Conservation (phyloP, 2,113 vertebrate species). For the human (Homo sapiens) region DNA sequence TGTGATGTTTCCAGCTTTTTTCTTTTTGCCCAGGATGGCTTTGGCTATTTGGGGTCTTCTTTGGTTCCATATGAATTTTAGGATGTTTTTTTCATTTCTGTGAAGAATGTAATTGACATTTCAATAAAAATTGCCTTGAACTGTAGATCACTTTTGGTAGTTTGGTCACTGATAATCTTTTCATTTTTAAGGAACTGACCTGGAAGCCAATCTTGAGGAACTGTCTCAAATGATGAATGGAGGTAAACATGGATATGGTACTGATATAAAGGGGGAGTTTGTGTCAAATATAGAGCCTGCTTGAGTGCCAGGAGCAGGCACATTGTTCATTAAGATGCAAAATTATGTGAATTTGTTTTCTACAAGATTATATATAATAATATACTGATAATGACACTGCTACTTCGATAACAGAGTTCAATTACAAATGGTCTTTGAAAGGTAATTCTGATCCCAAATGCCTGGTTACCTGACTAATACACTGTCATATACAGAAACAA, state of each 20-base stretch:
- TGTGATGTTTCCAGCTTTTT: neutral
- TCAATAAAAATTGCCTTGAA: neutral
- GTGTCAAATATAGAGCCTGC: neutral
- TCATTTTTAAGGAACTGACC: neutral
- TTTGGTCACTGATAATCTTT: neutral
- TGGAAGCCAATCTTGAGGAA: neutral
- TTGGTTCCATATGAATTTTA: neutral
- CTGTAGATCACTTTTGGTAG: neutral
- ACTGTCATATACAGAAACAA: neutral
- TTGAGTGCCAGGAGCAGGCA: neutral
- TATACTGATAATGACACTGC: neutral
- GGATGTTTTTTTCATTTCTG: neutral
- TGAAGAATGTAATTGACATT: neutral
- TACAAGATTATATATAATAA: neutral
- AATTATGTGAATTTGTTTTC: neutral
- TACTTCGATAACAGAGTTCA: neutral
- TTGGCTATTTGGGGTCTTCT: neutral
- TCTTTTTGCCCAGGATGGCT: neutral
- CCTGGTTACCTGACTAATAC: neutral
- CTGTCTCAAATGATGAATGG: neutral
- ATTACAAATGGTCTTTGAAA: neutral
- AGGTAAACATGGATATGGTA: neutral
- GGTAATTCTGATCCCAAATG: neutral
- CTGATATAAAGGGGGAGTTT: neutral
- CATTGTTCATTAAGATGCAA: neutral